phyloP scores from a whole-genome alignment of 1,140 invertebrate genomes.

The Lasioglossum albipes region DNA sequence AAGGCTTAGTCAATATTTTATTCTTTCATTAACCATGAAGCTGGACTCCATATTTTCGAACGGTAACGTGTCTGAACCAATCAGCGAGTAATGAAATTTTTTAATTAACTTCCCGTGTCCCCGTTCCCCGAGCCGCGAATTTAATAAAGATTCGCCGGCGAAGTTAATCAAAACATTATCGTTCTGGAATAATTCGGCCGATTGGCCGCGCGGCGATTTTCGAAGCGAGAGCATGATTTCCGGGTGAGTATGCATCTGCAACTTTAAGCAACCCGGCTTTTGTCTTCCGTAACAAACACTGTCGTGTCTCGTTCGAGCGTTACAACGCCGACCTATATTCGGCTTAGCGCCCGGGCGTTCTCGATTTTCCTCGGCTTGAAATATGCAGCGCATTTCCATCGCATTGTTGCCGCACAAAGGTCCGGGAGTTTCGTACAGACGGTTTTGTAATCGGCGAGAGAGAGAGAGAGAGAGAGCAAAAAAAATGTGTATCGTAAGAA shows the following conservation, averaged over 20 bases:
- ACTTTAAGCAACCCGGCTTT: slow-evolving; percentile 46
- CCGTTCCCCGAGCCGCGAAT: neutral
- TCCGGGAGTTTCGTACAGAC: slow-evolving; percentile 16
- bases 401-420: slow-evolving; percentile 45
- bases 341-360: slow-evolving; percentile 26
- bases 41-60: neutral
- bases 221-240: slow-evolving; percentile 4
- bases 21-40: neutral
- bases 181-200: neutral
- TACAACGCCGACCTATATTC: slow-evolving; percentile 44
- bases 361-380: slow-evolving; percentile 40
- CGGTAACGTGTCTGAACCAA: neutral
- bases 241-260: slow-evolving; percentile 6
- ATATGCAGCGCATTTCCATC: slow-evolving; percentile 46
- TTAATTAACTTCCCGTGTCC: neutral
- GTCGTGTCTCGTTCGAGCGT: slow-evolving; percentile 39
- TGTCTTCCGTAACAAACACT: slow-evolving; percentile 41
- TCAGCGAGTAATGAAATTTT: neutral
- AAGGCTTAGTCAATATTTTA: no score
- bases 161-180: neutral
- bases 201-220: neutral
- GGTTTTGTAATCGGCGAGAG: slow-evolving; percentile 38
- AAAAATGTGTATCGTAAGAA: slow-evolving; percentile 42
- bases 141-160: neutral
- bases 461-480: neutral